Conservation (phyloP, 2,113 vertebrate species). For the Pterocles burchelli region DNA sequence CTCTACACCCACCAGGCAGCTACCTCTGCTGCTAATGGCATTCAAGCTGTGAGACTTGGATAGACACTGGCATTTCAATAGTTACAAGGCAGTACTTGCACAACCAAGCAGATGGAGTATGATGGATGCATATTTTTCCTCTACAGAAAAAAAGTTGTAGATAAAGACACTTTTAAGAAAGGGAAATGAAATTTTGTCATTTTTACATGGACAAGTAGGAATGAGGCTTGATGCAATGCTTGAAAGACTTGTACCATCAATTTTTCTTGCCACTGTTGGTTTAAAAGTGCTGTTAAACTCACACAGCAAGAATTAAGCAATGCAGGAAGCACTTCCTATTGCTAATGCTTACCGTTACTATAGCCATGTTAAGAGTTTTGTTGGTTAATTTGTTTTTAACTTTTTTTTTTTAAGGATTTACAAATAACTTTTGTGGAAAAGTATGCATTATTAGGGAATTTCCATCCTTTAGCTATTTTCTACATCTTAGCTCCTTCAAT, state of each 20-base stretch:
- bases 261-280: neutral
- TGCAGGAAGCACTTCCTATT: neutral
- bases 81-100: neutral
- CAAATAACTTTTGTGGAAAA: neutral
- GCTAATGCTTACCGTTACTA: neutral
- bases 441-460: neutral
- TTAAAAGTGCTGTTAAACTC: neutral
- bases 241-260: neutral
- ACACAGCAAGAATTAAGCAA: neutral
- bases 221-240: neutral
- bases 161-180: neutral
- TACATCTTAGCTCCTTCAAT: neutral
- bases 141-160: neutral
- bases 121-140: neutral
- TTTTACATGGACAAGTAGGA: neutral
- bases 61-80: neutral
- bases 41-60: neutral
- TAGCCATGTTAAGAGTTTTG: neutral
- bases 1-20: neutral
- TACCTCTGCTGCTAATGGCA: neutral
- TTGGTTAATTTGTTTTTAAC: neutral
- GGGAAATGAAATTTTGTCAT: neutral
- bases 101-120: neutral
- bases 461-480: neutral
- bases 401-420: neutral